Evolutionary conservation across 2,113 vertebrate species (phyloP).

Genomic region (Xiphophorus maculatus): DNA sequence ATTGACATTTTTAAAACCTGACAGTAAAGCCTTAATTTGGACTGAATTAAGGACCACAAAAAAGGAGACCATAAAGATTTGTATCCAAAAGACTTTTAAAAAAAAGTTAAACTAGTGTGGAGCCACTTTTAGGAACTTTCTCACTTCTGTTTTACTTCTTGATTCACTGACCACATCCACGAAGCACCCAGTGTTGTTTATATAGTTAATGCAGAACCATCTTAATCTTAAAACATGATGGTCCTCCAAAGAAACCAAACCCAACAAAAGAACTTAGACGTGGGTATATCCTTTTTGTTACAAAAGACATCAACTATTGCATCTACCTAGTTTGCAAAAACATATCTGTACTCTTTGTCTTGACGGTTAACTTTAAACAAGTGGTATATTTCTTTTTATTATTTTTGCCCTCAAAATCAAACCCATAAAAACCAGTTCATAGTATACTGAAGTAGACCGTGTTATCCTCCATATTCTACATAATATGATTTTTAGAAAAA

Average conservation of each 20-base stretch:
- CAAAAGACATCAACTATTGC: conserved; percentile 16
- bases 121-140: conserved; percentile 14
- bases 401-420: neutral
- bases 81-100: too few relatives aligned
- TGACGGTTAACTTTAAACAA: neutral
- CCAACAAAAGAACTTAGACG: neutral
- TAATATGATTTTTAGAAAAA: conserved; percentile 21
- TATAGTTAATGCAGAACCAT: neutral
- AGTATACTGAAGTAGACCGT: conserved; percentile 7
- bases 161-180: conserved; percentile 1
- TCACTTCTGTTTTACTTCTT: neutral
- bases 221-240: neutral
- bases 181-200: neutral
- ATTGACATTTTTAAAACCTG: neutral
- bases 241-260: neutral
- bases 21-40: neutral
- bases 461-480: conserved; percentile 11
- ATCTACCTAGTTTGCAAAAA: conserved; percentile 4
- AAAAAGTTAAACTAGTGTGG: neutral
- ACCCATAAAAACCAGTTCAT: conserved; percentile 15
- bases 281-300: neutral
- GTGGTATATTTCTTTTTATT: neutral
- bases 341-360: neutral
- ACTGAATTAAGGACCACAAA: neutral
- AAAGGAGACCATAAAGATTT: too few relatives aligned